A percentile compares a stretch with the other conserved stretches of the same genome.
Evolutionary conservation across 2,888 invertebrate species (phyloP).

Genomic region (Nudaria mundana): DNA sequence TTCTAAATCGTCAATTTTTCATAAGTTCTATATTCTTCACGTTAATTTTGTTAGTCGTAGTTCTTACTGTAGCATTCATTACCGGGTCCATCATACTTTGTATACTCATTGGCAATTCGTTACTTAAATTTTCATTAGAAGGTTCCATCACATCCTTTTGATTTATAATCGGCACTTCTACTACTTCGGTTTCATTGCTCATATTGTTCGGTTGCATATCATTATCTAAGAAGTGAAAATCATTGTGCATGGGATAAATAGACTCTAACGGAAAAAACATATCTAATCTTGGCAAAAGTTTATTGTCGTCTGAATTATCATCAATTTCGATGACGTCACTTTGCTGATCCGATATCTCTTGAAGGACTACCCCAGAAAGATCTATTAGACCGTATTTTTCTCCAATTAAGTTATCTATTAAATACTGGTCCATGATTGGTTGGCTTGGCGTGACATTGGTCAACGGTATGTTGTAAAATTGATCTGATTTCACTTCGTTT

Average conservation of each 20-base stretch:
- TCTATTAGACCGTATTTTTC: conserved; percentile 69
- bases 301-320: conserved; percentile 73
- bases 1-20: conserved; percentile 72
- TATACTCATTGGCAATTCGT: conserved; percentile 59
- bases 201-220: conserved; percentile 52
- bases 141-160: conserved; percentile 56
- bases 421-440: conserved; percentile 64
- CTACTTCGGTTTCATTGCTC: conserved; percentile 55
- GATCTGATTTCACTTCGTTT: conserved; percentile 71
- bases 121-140: conserved; percentile 37
- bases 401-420: conserved; percentile 69
- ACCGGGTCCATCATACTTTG: conserved; percentile 72
- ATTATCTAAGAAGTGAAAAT: conserved; percentile 70
- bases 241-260: conserved; percentile 69
- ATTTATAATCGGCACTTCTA: conserved; percentile 59
- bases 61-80: conserved; percentile 70
- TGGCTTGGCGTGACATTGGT: conserved; percentile 53
- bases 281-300: conserved; percentile 64
- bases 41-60: conserved; percentile 69
- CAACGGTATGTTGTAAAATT: conserved; percentile 60
- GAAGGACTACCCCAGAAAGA: conserved; percentile 54
- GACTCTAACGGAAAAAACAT: conserved; percentile 71
- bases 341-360: conserved; percentile 58
- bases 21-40: conserved; percentile 76
- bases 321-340: conserved; percentile 74